Evolutionary conservation across 2,797 vertebrate genomes (phyloP).

Genomic region (Phoxinus dragarum): DNA sequence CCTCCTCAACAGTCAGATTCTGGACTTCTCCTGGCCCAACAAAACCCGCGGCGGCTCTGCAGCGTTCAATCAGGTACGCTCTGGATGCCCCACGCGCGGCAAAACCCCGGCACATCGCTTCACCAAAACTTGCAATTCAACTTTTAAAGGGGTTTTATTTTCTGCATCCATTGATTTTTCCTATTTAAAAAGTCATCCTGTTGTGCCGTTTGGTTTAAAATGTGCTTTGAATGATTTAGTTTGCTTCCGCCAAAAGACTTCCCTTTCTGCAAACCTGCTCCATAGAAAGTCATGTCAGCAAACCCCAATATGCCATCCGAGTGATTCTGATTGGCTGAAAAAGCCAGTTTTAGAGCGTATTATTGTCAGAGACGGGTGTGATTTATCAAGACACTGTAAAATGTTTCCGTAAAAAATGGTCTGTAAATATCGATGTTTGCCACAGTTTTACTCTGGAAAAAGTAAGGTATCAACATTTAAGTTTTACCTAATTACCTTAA

Average conservation of each 20-base stretch:
- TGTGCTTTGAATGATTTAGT: neutral
- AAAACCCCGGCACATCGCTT: neutral
- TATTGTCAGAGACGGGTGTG: too few species aligned
- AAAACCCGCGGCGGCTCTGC: constrained; percentile 77
- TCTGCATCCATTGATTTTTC: neutral
- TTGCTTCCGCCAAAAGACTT: neutral
- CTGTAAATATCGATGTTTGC: too few species aligned
- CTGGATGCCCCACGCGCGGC: neutral
- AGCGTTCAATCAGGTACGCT: constrained; percentile 76
- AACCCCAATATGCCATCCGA: neutral
- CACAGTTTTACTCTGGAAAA: too few species aligned
- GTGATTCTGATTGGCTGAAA: too few species aligned
- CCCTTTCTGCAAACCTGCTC: neutral
- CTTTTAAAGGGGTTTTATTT: neutral
- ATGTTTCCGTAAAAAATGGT: too few species aligned
- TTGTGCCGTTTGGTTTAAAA: neutral
- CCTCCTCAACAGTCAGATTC: constrained; percentile 95
- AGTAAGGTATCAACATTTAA: too few species aligned
- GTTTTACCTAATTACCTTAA: too few species aligned
- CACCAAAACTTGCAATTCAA: neutral
- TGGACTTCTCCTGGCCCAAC: constrained; percentile 96
- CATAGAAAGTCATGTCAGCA: neutral
- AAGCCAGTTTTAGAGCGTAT: too few species aligned
- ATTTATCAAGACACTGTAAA: too few species aligned
- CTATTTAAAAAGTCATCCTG: neutral